Evolutionary conservation across 2,888 invertebrate genomes (phyloP), one percentile per base, ranked within the genome.

Genomic region (Sinopyrophorus schimmeli): DNA sequence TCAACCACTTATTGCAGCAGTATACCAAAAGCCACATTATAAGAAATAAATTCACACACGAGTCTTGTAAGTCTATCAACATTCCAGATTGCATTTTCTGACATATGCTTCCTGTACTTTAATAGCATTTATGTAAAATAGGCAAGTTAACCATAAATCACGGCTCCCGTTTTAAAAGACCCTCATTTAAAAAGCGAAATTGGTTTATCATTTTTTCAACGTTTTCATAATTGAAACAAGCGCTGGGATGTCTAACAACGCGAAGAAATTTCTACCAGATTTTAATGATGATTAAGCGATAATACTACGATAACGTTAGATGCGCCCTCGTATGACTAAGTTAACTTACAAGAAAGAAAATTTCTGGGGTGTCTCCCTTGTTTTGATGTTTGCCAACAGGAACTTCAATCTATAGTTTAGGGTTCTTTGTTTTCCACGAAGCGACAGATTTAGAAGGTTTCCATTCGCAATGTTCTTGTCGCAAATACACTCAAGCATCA

Each of bases 321-420:
- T 43, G 27, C 48, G 38, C 48, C 42, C 42, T 37, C 16, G 23
- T 18, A 31, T n/a, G n/a, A n/a, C n/a, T n/a, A n/a, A n/a, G n/a
- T n/a, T n/a, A 21, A 21, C 31, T 35, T 41, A 14, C 18, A n/a
- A 16, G 12, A 35, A 44, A 31, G 37, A 26, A 30, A 30, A 23
- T 39, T 30, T 24, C 35, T 26, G 20, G 49, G 49, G 44, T 34
- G 37, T 39, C 44, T 44, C 49, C 49, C 44, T 50, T 43, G 43
- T 50, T 50, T 50, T 50, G 43, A 50, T 24, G 39, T 39, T 26
- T 44, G 43, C 44, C 39, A 30, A 50, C 49, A 50, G 49, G 44
- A 50, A 50, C 39, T 39, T 47, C 47, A 47, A 47, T 47, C 38
- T 44, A 50, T 50, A 21, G 27, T 37, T 30, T 31, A 47, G 34